Evolutionary conservation across 2,888 invertebrate species (phyloP).

Genomic region (Craniophora ligustri): DNA sequence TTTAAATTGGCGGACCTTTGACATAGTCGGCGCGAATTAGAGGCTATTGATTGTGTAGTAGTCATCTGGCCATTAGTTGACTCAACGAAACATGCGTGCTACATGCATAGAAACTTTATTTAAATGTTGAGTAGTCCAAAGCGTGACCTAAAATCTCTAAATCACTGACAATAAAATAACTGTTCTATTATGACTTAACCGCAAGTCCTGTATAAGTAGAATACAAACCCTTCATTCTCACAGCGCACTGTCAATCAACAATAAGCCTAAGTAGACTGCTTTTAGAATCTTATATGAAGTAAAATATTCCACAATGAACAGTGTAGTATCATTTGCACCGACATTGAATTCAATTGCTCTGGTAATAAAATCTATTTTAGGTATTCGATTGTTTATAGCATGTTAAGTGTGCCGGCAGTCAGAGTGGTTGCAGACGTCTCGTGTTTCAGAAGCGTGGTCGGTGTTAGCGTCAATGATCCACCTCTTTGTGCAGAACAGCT

Average conservation of each 20-base stretch:
- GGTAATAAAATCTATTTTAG: conserved; percentile 83
- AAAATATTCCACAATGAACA: conserved; percentile 66
- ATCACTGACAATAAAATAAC: conserved; percentile 56
- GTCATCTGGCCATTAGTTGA: conserved; percentile 27
- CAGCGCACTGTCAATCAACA: conserved; percentile 56
- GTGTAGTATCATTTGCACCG: conserved; percentile 69
- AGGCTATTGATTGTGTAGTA: conserved; percentile 20
- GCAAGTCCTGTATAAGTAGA: conserved; percentile 64
- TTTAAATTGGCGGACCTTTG: conserved; percentile 35
- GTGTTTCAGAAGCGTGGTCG: conserved; percentile 76
- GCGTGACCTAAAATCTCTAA: conserved; percentile 45
- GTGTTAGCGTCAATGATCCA: conserved; percentile 74
- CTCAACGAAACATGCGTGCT: conserved; percentile 14
- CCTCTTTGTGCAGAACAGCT: conserved; percentile 68
- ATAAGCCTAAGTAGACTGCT: conserved; percentile 62
- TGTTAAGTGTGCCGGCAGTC: conserved; percentile 74
- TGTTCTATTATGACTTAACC: conserved; percentile 69
- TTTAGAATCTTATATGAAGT: conserved; percentile 68
- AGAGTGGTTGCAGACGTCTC: conserved; percentile 79
- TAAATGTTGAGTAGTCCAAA: conserved; percentile 12
- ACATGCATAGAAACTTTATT: conserved; percentile 22
- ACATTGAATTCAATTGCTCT: conserved; percentile 83
- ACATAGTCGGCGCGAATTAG: conserved; percentile 20
- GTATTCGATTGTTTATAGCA: conserved; percentile 78
- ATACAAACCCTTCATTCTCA: conserved; percentile 61